Evolutionary conservation across 2,113 vertebrate species (phyloP).

Genomic region (Antennarius striatus): DNA sequence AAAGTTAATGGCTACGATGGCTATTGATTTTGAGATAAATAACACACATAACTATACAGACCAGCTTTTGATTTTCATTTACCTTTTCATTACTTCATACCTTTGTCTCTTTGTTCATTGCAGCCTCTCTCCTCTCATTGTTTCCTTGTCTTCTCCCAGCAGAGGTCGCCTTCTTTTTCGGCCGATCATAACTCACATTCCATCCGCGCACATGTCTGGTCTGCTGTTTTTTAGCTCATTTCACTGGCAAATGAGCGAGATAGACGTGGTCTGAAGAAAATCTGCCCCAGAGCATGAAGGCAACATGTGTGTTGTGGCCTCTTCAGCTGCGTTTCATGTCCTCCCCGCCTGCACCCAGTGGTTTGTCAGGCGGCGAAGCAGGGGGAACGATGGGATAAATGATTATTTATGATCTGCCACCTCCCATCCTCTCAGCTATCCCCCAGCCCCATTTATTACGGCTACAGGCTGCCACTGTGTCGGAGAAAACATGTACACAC

Average conservation of each 20-base stretch:
- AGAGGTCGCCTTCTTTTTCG: neutral
- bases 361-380: conserved; percentile 71
- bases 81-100: conserved; percentile 70
- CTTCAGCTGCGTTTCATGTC: conserved; percentile 70
- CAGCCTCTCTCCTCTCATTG: conserved; percentile 14
- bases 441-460: conserved; percentile 81
- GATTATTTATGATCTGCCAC: conserved; percentile 86
- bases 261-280: conserved; percentile 56
- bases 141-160: neutral
- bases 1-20: conserved; percentile 78
- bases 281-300: conserved; percentile 52
- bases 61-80: conserved; percentile 77
- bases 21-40: conserved; percentile 82
- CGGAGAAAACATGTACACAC: conserved; percentile 44
- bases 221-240: conserved; percentile 43
- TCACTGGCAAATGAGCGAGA: conserved; percentile 31
- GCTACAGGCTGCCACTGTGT: conserved; percentile 74
- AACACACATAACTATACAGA: conserved; percentile 76
- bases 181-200: conserved; percentile 6
- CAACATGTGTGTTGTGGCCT: conserved; percentile 57
- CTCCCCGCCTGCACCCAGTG: conserved; percentile 66
- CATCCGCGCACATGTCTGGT: neutral
- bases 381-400: conserved; percentile 79
- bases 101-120: conserved; percentile 34
- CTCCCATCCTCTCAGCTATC: conserved; percentile 80